Evolutionary conservation across 2,797 vertebrate genomes (phyloP).

Genomic region (Rhynchonycteris naso): DNA sequence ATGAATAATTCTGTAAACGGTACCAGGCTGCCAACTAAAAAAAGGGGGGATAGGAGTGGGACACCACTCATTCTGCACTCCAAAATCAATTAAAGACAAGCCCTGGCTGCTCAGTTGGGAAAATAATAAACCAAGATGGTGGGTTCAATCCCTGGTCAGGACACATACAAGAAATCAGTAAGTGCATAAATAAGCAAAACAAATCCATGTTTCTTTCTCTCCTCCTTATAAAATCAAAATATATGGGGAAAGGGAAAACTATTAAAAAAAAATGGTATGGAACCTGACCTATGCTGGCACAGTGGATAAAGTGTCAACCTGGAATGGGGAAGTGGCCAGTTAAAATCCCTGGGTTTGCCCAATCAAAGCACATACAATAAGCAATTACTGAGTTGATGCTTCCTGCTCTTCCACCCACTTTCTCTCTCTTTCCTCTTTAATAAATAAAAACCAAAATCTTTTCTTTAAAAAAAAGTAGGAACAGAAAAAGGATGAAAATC

Average conservation of each 20-base stretch:
- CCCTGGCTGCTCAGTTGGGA: not conserved
- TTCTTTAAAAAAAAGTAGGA: not conserved
- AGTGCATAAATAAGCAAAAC: not conserved
- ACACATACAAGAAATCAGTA: not conserved
- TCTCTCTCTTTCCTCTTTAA: not conserved
- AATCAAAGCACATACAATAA: too few relatives aligned
- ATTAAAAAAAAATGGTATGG: too few relatives aligned
- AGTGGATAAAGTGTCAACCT: too few relatives aligned
- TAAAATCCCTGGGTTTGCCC: too few relatives aligned
- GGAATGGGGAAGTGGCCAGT: too few relatives aligned
- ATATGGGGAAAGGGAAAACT: too few relatives aligned
- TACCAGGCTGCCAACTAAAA: not conserved
- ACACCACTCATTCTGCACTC: not conserved
- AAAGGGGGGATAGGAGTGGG: not conserved
- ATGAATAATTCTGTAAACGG: not conserved
- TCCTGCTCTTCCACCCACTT: too few relatives aligned
- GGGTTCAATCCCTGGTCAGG: not conserved
- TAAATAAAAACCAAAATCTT: too few relatives aligned
- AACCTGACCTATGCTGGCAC: too few relatives aligned
- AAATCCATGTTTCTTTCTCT: not conserved
- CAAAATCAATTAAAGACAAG: not conserved
- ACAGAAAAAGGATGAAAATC: not conserved
- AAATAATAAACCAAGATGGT: not conserved
- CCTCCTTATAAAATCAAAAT: too few relatives aligned
- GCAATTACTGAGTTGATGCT: too few relatives aligned